phyloP scores from a whole-genome alignment of 2,113 vertebrate genomes.

The Octodon degus region DNA sequence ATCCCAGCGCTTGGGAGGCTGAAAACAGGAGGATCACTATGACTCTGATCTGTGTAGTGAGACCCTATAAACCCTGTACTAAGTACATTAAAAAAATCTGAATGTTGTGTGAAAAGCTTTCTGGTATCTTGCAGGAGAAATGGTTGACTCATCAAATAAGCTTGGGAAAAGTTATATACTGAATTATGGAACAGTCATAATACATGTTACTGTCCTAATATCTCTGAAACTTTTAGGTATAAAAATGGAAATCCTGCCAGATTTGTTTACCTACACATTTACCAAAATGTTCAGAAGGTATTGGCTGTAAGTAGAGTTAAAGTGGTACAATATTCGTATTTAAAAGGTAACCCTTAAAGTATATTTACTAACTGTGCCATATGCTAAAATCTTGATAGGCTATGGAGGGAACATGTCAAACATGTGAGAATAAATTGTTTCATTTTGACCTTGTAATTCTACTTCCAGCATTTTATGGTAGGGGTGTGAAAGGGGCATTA shows the following conservation, averaged over 20 bases:
- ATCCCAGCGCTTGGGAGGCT: too few relatives aligned
- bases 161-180: background rate
- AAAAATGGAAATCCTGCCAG: background rate
- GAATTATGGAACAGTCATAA: background rate
- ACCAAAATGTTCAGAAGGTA: background rate
- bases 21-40: too few relatives aligned
- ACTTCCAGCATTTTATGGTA: background rate
- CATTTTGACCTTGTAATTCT: conserved; percentile 14
- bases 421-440: background rate
- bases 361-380: background rate
- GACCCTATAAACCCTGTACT: too few relatives aligned
- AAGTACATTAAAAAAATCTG: background rate
- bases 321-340: background rate
- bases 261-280: background rate
- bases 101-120: conserved; percentile 10
- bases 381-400: background rate
- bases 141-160: background rate
- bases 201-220: background rate
- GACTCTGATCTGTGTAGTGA: too few relatives aligned
- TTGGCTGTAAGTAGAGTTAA: background rate
- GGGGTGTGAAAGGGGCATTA: conserved; percentile 13
- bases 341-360: background rate
- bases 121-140: conserved; percentile 36
- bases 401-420: background rate
- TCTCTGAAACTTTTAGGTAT: conserved; percentile 18